phyloP scores from a whole-genome alignment of 1,140 invertebrate species.

The Manduca sexta region DNA sequence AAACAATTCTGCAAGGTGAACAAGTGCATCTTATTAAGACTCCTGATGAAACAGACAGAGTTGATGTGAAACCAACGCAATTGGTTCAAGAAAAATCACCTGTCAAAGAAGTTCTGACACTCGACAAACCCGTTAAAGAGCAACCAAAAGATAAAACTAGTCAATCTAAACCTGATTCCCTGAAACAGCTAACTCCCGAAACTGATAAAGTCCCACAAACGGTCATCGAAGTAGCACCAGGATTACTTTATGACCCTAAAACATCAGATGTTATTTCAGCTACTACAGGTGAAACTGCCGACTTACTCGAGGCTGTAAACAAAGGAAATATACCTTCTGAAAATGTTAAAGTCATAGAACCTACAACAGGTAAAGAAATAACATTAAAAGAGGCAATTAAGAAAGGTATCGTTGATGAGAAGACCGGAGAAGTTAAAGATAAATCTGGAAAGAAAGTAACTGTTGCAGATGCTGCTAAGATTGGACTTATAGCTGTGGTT shows the following conservation, averaged over 20 bases:
- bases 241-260: constrained; percentile 81
- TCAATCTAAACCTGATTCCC: neutral
- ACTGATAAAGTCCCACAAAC: constrained; percentile 25
- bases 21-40: constrained; percentile 10
- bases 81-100: neutral
- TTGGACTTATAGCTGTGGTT: constrained; percentile 80
- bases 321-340: constrained; percentile 79
- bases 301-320: constrained; percentile 79
- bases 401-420: constrained; percentile 83
- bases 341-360: constrained; percentile 83
- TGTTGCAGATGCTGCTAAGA: constrained; percentile 82
- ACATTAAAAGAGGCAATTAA: constrained; percentile 84
- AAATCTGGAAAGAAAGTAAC: constrained; percentile 78
- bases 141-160: constrained; percentile 1
- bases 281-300: constrained; percentile 76
- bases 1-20: constrained; percentile 14
- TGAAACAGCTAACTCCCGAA: constrained; percentile 4
- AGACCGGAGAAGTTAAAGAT: constrained; percentile 81
- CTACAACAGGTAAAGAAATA: constrained; percentile 79
- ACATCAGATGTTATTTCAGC: constrained; percentile 79
- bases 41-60: constrained; percentile 29
- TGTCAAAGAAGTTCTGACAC: neutral
- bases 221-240: constrained; percentile 77
- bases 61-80: neutral
- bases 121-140: constrained; percentile 2